phyloP scores from a whole-genome alignment of 2,888 invertebrate species.

The Ophioninae sp. region DNA sequence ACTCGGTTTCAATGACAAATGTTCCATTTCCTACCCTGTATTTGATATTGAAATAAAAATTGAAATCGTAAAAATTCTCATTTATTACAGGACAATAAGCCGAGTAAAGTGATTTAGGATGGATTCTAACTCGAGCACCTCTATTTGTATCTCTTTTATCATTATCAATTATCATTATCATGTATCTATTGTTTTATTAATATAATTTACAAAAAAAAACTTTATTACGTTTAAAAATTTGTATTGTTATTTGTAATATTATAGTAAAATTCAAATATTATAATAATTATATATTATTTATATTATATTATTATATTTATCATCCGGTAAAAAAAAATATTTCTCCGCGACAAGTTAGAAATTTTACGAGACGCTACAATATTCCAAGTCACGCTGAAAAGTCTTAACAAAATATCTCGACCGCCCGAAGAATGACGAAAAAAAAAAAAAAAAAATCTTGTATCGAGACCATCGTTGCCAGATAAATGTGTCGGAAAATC shows the following conservation, averaged over 20 bases:
- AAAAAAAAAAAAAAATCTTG: slow-evolving; percentile 46
- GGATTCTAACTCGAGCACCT: not conserved
- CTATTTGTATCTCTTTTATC: not conserved
- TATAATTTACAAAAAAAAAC: not conserved
- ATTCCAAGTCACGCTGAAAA: slow-evolving; percentile 14
- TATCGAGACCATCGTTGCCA: slow-evolving; percentile 53
- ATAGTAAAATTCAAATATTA: not conserved
- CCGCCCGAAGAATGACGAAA: slow-evolving; percentile 15
- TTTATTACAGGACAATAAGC: not conserved
- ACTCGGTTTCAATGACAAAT: not conserved
- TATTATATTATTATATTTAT: not conserved
- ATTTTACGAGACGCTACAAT: slow-evolving; percentile 3
- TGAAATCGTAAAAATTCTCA: not conserved
- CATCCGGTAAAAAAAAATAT: not conserved
- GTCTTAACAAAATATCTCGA: slow-evolving; percentile 21
- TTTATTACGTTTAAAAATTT: no score
- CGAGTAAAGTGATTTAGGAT: not conserved
- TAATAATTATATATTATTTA: not conserved
- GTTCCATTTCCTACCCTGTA: not conserved
- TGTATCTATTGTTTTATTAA: no score
- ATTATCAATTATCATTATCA: no score
- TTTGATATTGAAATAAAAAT: not conserved
- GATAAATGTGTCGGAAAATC: slow-evolving; percentile 55
- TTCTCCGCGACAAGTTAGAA: not conserved
- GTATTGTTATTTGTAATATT: not conserved